Evolutionary conservation across 2,113 vertebrate species (phyloP).

Genomic region (Pelodiscus sinensis): DNA sequence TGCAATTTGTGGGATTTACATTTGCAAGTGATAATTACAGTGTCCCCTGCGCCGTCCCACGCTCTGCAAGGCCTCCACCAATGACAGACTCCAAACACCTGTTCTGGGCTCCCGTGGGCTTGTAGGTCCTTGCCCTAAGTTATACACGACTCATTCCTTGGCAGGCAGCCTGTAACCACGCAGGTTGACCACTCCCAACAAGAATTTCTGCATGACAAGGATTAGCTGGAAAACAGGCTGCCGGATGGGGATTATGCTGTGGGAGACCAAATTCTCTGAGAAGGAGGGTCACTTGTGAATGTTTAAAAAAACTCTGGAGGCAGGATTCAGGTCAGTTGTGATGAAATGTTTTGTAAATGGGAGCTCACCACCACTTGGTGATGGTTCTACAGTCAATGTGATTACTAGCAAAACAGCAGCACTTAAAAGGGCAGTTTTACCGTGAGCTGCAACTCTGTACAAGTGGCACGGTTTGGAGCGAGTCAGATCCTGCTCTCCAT

Average conservation of each 20-base stretch:
- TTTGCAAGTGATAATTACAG: conserved; percentile 35
- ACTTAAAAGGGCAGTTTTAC: neutral
- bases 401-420: neutral
- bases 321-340: accelerated
- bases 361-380: neutral
- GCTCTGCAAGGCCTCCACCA: conserved; percentile 29
- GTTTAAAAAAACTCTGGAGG: neutral
- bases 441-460: neutral
- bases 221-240: neutral
- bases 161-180: neutral
- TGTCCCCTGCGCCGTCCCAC: conserved; percentile 4
- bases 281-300: accelerated
- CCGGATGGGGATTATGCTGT: neutral
- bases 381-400: neutral
- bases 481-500: neutral
- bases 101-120: neutral
- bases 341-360: neutral
- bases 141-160: neutral
- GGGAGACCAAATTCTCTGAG: neutral
- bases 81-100: conserved; percentile 35
- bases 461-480: neutral
- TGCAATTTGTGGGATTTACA: conserved; percentile 55
- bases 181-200: neutral
- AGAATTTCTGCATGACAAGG: neutral
- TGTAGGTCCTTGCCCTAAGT: neutral